Evolutionary conservation across 2,888 invertebrate species (phyloP).

Genomic region (Rhimphoctona megacephalus): DNA sequence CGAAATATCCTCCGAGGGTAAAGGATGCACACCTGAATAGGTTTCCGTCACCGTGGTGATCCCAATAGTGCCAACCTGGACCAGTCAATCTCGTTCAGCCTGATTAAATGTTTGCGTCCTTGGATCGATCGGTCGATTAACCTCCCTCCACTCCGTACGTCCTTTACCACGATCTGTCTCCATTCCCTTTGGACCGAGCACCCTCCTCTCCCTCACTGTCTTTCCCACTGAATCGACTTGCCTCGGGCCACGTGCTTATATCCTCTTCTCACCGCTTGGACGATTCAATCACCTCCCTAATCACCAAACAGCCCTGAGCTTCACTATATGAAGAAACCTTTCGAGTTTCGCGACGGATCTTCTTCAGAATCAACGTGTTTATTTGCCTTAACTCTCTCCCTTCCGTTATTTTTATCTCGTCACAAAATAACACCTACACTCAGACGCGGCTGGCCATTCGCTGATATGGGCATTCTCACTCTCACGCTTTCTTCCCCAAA

Average conservation of each 20-base stretch:
- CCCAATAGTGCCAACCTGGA: constrained; percentile 32
- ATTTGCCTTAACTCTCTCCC: not conserved
- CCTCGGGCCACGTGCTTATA: constrained; percentile 65
- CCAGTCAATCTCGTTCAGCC: constrained; percentile 57
- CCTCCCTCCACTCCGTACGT: constrained; percentile 34
- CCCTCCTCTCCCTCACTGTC: not conserved
- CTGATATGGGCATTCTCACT: constrained; percentile 57
- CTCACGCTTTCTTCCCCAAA: constrained; percentile 22
- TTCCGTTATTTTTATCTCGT: not conserved
- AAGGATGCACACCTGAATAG: not conserved
- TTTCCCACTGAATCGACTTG: constrained; percentile 49
- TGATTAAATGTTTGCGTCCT: constrained; percentile 64
- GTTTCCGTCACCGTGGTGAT: constrained; percentile 24
- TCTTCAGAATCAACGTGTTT: not conserved
- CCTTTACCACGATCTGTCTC: constrained; percentile 49
- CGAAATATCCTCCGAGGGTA: constrained; percentile 14
- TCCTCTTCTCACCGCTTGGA: constrained; percentile 19
- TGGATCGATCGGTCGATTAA: constrained; percentile 66
- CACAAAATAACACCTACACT: constrained; percentile 50
- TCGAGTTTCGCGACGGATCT: not conserved
- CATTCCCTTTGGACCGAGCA: constrained; percentile 26
- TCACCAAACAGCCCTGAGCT: constrained; percentile 10
- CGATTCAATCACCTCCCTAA: constrained; percentile 22
- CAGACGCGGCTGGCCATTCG: constrained; percentile 47
- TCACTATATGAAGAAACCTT: not conserved